A percentile compares a stretch with the other conserved stretches of the same genome.
Evolutionary conservation across 2,888 invertebrate genomes (phyloP).

Genomic region (Amblyjoppa proteus): DNA sequence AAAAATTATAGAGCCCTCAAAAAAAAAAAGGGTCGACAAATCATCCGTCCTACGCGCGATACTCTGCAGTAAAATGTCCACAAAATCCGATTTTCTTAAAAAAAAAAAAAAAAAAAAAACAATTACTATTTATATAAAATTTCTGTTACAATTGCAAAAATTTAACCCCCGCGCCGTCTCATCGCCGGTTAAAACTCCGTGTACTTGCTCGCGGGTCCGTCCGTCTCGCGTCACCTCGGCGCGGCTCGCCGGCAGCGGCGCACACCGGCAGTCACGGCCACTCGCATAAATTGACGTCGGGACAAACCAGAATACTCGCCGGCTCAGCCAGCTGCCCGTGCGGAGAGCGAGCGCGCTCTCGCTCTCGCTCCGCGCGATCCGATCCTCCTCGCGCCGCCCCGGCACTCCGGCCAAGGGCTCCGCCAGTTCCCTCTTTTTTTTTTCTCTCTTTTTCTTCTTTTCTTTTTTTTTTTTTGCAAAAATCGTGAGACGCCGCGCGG

Average conservation of each 20-base stretch:
- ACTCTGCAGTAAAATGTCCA: neutral
- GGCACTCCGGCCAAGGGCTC: slow-evolving; percentile 57
- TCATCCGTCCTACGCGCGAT: too few species aligned
- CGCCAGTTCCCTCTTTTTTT: neutral
- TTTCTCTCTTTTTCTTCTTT: too few species aligned
- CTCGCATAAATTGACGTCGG: slow-evolving; percentile 69
- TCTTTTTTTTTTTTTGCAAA: slow-evolving; percentile 48
- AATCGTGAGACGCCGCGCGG: slow-evolving; percentile 64
- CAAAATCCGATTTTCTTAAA: neutral
- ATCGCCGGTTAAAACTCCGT: neutral
- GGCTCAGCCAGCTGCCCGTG: slow-evolving; percentile 55
- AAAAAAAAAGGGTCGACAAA: too few species aligned
- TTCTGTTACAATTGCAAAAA: neutral
- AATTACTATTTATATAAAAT: neutral
- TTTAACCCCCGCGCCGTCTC: slow-evolving; percentile 22
- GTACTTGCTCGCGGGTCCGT: slow-evolving; percentile 24
- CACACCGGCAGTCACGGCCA: slow-evolving; percentile 68
- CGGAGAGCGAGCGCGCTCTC: slow-evolving; percentile 8
- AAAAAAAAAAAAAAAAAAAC: too few species aligned
- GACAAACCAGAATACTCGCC: slow-evolving; percentile 60
- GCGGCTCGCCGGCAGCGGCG: slow-evolving; percentile 28
- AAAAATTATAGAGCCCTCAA: too few species aligned
- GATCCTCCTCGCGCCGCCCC: slow-evolving; percentile 53
- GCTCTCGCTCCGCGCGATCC: slow-evolving; percentile 55
- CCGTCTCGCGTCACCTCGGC: slow-evolving; percentile 40